A percentile compares a stretch with the other conserved stretches of the same genome.
Conservation (phyloP, 2,888 invertebrate species). For the Tetragnatha montana region DNA sequence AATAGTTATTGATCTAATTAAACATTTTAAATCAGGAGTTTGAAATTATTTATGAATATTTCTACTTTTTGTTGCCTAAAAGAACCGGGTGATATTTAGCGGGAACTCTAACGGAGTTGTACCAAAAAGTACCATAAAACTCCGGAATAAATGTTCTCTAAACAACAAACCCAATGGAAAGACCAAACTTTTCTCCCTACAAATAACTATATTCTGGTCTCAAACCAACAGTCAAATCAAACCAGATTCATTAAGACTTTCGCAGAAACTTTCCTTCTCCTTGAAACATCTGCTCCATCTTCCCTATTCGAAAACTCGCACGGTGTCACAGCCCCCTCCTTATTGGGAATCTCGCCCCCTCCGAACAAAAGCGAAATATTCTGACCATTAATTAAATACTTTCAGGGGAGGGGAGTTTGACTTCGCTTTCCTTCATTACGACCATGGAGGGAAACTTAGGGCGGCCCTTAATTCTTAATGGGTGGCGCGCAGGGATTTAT, state of each 20-base stretch:
- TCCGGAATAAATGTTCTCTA: no score
- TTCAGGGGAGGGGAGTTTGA: slow-evolving; percentile 40
- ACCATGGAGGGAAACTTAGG: background rate
- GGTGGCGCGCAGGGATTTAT: background rate
- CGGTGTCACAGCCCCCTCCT: slow-evolving; percentile 3
- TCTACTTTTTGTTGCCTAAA: no score
- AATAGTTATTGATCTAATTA: no score
- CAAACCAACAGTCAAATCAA: background rate
- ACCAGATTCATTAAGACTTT: background rate
- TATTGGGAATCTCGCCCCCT: slow-evolving; percentile 5
- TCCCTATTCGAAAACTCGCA: slow-evolving; percentile 16
- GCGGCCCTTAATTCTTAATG: slow-evolving; percentile 44
- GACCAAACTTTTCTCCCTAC: background rate
- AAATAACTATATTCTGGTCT: background rate
- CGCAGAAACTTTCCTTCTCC: slow-evolving; percentile 20
- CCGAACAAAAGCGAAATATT: slow-evolving; percentile 20
- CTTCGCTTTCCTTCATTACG: slow-evolving; percentile 28
- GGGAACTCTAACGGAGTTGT: no score
- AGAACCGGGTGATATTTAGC: no score
- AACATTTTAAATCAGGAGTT: no score
- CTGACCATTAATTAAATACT: slow-evolving; percentile 51
- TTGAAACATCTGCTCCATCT: slow-evolving; percentile 2
- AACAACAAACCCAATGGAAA: no score
- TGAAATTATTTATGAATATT: no score
- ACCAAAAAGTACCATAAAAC: no score